Percentiles rank a stretch among this genome's conserved stretches.
phyloP scores from a whole-genome alignment of 2,113 vertebrate genomes.

The Trichechus manatus region DNA sequence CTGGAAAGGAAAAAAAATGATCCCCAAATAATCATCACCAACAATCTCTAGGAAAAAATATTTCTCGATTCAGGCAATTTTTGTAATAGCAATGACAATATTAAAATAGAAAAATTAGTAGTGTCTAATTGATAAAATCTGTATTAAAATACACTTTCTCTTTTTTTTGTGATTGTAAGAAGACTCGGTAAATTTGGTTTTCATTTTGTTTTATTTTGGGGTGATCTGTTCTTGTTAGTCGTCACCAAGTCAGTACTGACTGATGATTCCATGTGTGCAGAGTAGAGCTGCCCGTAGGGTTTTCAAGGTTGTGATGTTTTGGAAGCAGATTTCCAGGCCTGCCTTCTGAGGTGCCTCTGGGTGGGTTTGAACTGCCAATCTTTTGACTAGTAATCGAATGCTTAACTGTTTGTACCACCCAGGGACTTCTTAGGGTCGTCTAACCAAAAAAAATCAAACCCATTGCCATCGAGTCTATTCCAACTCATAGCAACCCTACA shows the following conservation, averaged over 20 bases:
- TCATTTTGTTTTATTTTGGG: not conserved
- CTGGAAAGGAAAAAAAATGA: not conserved
- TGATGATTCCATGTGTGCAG: no score
- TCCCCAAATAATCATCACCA: not conserved
- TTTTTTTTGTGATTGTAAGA: not conserved
- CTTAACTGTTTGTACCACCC: not conserved
- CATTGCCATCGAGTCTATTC: no score
- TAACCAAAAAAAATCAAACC: no score
- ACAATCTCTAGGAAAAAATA: not conserved
- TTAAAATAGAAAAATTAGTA: slow-evolving; percentile 48
- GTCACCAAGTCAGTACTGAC: no score
- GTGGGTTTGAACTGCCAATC: no score
- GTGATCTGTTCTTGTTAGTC: not conserved
- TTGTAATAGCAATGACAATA: not conserved
- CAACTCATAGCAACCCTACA: not conserved
- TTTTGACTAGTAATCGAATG: no score
- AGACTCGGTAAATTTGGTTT: not conserved
- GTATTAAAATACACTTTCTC: not conserved
- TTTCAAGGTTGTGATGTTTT: no score
- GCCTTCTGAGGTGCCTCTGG: no score
- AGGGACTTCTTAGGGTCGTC: not conserved
- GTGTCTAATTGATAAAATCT: slow-evolving; percentile 8
- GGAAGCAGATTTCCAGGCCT: no score
- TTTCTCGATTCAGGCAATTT: not conserved
- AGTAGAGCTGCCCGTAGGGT: no score